Conservation (phyloP, 2,888 invertebrate species). For the Heliconius ismenius region DNA sequence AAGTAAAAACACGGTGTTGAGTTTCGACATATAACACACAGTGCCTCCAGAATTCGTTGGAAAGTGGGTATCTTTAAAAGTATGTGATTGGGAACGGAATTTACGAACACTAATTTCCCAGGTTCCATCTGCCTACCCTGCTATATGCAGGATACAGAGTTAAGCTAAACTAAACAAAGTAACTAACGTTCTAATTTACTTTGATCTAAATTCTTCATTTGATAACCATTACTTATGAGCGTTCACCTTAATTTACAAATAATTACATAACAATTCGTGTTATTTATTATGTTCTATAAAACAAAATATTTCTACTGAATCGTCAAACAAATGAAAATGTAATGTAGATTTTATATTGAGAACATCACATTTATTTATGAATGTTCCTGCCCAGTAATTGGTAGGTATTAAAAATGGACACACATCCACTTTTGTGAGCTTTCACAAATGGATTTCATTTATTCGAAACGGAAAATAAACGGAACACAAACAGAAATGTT, state of each 20-base stretch:
- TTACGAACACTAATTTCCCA: too few relatives aligned
- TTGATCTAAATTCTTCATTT: neutral
- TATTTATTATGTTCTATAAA: neutral
- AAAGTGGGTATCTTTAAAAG: too few relatives aligned
- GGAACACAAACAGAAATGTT: constrained; percentile 36
- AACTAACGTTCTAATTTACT: neutral
- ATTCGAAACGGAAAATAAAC: constrained; percentile 39
- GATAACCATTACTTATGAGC: too few relatives aligned
- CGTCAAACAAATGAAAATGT: constrained; percentile 1
- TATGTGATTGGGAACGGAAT: too few relatives aligned
- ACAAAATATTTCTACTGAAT: neutral
- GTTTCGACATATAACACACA: too few relatives aligned
- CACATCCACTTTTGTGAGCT: constrained; percentile 35
- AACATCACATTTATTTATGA: constrained; percentile 34
- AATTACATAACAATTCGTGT: too few relatives aligned
- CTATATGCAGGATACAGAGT: neutral
- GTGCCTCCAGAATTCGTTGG: too few relatives aligned
- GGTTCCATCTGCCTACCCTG: too few relatives aligned
- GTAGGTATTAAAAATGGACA: constrained; percentile 39
- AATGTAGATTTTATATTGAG: constrained; percentile 29
- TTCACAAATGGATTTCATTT: constrained; percentile 41
- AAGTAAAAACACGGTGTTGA: too few relatives aligned
- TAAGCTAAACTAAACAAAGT: too few relatives aligned
- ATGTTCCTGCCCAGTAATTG: constrained; percentile 35
- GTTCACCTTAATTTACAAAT: neutral